phyloP scores from a whole-genome alignment of 64 coral and sea anemone genomes.

The Dendrophyllia cribrosa region DNA sequence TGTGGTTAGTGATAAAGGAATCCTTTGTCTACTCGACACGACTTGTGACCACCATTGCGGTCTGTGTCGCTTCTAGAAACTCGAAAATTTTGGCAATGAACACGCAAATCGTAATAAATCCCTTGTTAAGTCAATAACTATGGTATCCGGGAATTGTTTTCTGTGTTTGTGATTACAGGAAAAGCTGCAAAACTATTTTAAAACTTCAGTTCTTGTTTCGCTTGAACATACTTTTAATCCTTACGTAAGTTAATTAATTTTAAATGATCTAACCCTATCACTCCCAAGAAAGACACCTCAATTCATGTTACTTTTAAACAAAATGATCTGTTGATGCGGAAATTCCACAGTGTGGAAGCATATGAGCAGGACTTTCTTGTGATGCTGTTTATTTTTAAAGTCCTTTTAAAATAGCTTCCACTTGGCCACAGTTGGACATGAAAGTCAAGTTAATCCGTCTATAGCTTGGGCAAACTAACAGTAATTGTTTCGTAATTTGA shows the following conservation, averaged over 20 bases:
- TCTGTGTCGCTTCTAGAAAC: not conserved
- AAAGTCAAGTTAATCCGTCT: not conserved
- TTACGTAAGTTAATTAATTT: too few relatives aligned
- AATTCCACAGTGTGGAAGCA: too few relatives aligned
- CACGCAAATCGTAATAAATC: conserved; percentile 4
- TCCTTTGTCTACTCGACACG: not conserved
- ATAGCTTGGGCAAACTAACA: not conserved
- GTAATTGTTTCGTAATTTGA: conserved; percentile 3
- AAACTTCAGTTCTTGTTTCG: not conserved
- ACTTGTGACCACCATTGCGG: not conserved
- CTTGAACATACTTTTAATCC: not conserved
- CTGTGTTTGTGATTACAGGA: not conserved
- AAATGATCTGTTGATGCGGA: too few relatives aligned
- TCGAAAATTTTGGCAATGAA: not conserved
- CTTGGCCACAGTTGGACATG: too few relatives aligned
- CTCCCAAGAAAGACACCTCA: too few relatives aligned
- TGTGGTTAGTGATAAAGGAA: conserved; percentile 30
- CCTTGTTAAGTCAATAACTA: not conserved
- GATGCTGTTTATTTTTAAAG: too few relatives aligned
- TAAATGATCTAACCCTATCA: too few relatives aligned
- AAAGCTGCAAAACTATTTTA: not conserved
- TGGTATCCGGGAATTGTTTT: not conserved
- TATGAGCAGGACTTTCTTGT: too few relatives aligned
- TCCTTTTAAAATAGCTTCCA: too few relatives aligned
- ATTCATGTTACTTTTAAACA: too few relatives aligned